These are phyloP conservation scores for Chrysogorgia sp. DNA, from an alignment of 92 coral and sea anemone species.

Conservation along the genomic window DNA sequence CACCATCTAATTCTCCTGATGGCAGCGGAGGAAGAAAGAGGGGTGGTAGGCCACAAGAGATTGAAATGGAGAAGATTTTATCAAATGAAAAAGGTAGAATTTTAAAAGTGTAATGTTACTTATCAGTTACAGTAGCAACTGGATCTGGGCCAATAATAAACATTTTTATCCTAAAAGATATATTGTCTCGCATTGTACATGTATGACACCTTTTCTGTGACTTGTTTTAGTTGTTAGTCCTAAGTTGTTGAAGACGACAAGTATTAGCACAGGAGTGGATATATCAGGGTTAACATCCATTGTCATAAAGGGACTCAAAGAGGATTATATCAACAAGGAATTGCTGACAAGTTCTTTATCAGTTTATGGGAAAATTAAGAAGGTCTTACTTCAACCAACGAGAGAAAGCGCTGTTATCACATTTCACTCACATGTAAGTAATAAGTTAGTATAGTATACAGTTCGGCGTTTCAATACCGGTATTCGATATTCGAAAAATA, in stretches of 20 bases:
- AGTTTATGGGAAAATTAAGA: constrained; percentile 80
- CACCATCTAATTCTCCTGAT: neutral
- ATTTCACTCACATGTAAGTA: constrained; percentile 85
- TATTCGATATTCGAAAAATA: too few relatives aligned
- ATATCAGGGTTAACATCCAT: constrained; percentile 68
- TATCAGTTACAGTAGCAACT: neutral
- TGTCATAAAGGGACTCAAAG: constrained; percentile 75
- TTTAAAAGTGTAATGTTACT: neutral
- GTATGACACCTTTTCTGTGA: neutral
- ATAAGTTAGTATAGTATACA: neutral
- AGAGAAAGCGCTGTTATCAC: constrained; percentile 74
- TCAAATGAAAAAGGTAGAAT: neutral
- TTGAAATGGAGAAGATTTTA: neutral
- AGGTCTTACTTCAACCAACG: constrained; percentile 65
- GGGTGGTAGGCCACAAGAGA: neutral
- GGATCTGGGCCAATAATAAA: neutral
- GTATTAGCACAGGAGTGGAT: constrained; percentile 34
- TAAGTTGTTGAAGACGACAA: neutral
- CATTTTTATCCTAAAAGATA: too few relatives aligned
- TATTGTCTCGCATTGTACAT: neutral
- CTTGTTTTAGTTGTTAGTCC: constrained; percentile 11
- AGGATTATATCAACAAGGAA: constrained; percentile 68
- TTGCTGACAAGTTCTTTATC: constrained; percentile 77
- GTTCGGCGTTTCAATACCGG: neutral
- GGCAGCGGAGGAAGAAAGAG: neutral